Base-by-base conservation (phyloP, 2,113 vertebrate species). In the Hypomesus transpacificus region DNA sequence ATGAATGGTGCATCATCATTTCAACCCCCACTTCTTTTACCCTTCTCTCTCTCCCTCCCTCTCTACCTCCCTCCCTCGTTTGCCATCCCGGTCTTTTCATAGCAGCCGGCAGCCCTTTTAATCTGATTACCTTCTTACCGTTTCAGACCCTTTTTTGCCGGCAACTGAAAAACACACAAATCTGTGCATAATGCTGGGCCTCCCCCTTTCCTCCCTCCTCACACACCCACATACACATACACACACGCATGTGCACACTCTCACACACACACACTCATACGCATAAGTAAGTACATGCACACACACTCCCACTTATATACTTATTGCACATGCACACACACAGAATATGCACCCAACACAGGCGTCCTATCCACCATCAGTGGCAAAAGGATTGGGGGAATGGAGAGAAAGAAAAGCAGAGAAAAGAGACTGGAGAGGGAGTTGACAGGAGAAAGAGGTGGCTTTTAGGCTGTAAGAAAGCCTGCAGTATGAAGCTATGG, bases 391-490 rank as follows among this genome's bases (percentile, higher is more conserved):
- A 58, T n/a, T 46, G 18, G 58, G 28, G 69, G 21, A 18, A 50
- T 18, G 1, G 68, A 46, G 21, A 17, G 3, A 26, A 52, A 21
- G 67, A 69, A 46, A 22, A 39, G 31, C n/a, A 39, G 9, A 31
- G 61, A 39, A 64, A 39, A 28, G 17, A 64, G 16, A n/a, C 7
- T 1, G 31, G 59, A 26, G 26, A 63, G 21, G 28, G 66, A 53
- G 24, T 20, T 58, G 39, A 46, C 56, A 28, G 53, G 57, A 77
- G 73, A 79, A 79, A 73, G 73, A 20, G 73, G 18, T 34, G 62
- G 75, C 78, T 84, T 87, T 83, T 83, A 82, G 31, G 34, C 34
- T 65, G 62, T 1, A 7, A 34, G 73, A 78, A 77, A 75, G 74
- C 79, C 79, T 76, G 71, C 75, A 77, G 82, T 31, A 20, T 20